phyloP scores from a whole-genome alignment of 2,797 vertebrate genomes.

The Saxicola maurus region DNA sequence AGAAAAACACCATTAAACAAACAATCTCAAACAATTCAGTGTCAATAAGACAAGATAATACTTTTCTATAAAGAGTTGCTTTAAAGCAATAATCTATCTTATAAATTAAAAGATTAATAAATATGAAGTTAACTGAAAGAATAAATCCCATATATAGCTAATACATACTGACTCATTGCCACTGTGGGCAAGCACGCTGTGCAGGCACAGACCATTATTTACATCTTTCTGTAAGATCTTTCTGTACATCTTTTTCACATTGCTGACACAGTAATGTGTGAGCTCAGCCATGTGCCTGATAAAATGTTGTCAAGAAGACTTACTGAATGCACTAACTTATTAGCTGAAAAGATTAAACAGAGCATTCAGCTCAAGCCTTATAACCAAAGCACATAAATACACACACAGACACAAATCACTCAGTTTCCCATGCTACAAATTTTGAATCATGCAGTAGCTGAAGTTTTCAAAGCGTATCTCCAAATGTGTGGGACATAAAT shows the following conservation, averaged over 20 bases:
- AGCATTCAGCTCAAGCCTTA: background rate
- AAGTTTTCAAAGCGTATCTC: background rate
- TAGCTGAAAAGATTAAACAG: background rate
- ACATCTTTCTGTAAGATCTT: background rate
- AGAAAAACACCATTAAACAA: background rate
- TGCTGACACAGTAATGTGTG: background rate
- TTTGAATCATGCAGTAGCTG: background rate
- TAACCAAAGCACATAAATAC: background rate
- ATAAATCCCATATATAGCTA: background rate
- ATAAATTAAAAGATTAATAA: background rate
- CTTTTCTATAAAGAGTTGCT: background rate
- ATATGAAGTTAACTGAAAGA: background rate
- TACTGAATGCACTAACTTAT: background rate
- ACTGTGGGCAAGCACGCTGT: background rate
- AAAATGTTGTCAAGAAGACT: background rate
- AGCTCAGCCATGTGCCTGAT: background rate
- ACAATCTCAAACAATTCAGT: background rate
- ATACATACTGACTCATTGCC: background rate
- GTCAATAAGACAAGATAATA: background rate
- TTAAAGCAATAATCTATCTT: background rate
- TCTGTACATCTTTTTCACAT: background rate
- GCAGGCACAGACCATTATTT: background rate
- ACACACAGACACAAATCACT: background rate
- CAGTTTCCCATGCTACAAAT: background rate
- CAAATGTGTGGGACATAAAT: background rate